Evolutionary conservation across 2,113 vertebrate species (phyloP), one percentile per base, ranked within the genome.

Genomic region (Xiphias gladius): DNA sequence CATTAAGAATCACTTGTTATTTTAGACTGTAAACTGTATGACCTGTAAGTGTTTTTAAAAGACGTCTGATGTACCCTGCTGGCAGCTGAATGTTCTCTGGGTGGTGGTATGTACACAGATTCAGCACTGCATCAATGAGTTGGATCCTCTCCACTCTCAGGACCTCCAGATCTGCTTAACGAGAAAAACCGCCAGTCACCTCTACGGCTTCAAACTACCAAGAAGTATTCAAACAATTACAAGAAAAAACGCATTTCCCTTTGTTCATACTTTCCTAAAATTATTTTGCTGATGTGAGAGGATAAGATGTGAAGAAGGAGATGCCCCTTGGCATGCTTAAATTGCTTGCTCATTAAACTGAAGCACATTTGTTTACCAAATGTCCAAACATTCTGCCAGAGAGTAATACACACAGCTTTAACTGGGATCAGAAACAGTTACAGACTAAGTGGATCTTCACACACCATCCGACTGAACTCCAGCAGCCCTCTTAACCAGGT

Each of bases 31-130:
- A 78, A 79, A 70, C 24, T 16, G 9, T n/a, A n/a, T 7, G 37
- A 54, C 14, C 7, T 35, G 2, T 70, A 72, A 35, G 28, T 30
- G 46, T 20, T 67, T 17, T 76, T 66, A 17, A 83, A 85, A 64
- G 70, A 48, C 10, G 71, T 76, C 52, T 66, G 46, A 13, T 86
- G 84, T 95, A 99, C 98, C 98, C 98, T 0, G 97, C 94, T 0
- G 98, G 98, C 10, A 99, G 96, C 94, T 99, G 97, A 81, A 99
- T 99, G 91, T 99, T 99, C 92, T 99, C 98, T 0, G 98, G 98
- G 82, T 99, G 98, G 86, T 99, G 98, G 20, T 99, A 99, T 82
- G 98, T 99, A 88, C 98, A 99, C 72, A 99, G 94, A 88, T 99
- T 99, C 79, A 99, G 94, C 46, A 99, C 98, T 0, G 98, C 98